Evolutionary conservation across 2,888 invertebrate genomes (phyloP), one percentile per base, ranked within the genome.

Genomic region (Apodemia zela): DNA sequence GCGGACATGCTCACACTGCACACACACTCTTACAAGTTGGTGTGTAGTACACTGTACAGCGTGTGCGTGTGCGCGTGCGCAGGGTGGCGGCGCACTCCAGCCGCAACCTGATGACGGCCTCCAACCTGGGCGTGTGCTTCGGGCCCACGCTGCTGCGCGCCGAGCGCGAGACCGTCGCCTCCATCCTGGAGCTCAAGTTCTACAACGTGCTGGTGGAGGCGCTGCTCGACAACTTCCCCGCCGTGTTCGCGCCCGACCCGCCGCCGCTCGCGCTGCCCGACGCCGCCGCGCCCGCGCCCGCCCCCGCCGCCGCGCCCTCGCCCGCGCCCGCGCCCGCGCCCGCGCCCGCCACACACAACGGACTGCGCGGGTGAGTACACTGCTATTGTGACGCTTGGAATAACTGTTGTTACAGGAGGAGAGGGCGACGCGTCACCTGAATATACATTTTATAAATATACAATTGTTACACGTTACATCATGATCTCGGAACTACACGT

Each of bases 141-240:
- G 99, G 99, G 29, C 99, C 99, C 38, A 99, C 99, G 61, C 93
- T 99, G 75, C 93, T 99, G 82, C 94, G 99, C 67, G 97, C 99
- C 7, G 96, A 97, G 92, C 97, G 98, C 82, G 99, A 99, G 92
- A 98, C 98, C 10, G 97, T 99, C 66, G 98, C 99, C 65, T 98
- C 98, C 79, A 99, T 99, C 79, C 96, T 99, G 94, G 98, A 99
- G 89, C 97, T 99, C 73, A 99, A 99, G 92, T 99, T 99, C 93
- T 98, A 98, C 92, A 99, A 99, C 91, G 97, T 99, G 78, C 97
- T 99, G 70, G 98, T 99, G 64, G 99, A 99, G 93, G 97, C 99
- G 80, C 93, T 99, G 69, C 97, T 99, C 67, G 97, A 97, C 75
- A 81, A 86, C 82, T 79, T 72, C 67, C 66, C 67, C 49, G 62